phyloP scores from a whole-genome alignment of 2,888 invertebrate genomes.

The Megaustenia siamemsis region DNA sequence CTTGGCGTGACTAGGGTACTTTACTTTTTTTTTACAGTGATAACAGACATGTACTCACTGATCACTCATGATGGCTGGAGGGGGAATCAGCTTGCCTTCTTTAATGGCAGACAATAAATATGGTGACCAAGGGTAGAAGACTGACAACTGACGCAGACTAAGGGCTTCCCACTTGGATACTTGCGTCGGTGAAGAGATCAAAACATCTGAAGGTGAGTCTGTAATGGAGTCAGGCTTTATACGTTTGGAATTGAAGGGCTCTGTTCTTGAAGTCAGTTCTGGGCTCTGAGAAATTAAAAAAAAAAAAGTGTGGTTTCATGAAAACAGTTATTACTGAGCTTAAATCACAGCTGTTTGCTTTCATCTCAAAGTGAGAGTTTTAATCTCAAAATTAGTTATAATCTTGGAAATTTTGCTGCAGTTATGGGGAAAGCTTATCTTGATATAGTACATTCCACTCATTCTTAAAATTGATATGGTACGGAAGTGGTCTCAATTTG shows the following conservation, averaged over 20 bases:
- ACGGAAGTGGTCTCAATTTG: too few relatives aligned
- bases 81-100: slow-evolving; percentile 70
- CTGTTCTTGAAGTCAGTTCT: slow-evolving; percentile 2
- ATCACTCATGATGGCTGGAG: slow-evolving; percentile 72
- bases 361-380: too few relatives aligned
- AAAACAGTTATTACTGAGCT: too few relatives aligned
- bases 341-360: too few relatives aligned
- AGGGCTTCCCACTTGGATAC: slow-evolving; percentile 26
- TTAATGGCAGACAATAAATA: slow-evolving; percentile 65
- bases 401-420: too few relatives aligned
- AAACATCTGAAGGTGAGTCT: background rate
- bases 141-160: slow-evolving; percentile 58
- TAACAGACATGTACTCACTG: slow-evolving; percentile 63
- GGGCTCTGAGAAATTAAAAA: slow-evolving; percentile 26
- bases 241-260: slow-evolving; percentile 23
- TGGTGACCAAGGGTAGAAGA: slow-evolving; percentile 73
- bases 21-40: too few relatives aligned
- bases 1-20: too few relatives aligned
- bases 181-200: slow-evolving; percentile 5
- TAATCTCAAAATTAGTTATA: too few relatives aligned
- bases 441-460: too few relatives aligned
- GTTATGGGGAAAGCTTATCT: too few relatives aligned
- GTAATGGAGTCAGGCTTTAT: slow-evolving; percentile 3
- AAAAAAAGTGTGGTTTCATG: too few relatives aligned
- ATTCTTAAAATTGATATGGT: too few relatives aligned